Evolutionary conservation across 2,113 vertebrate species (phyloP).

Genomic region (Bujurquina vittata): DNA sequence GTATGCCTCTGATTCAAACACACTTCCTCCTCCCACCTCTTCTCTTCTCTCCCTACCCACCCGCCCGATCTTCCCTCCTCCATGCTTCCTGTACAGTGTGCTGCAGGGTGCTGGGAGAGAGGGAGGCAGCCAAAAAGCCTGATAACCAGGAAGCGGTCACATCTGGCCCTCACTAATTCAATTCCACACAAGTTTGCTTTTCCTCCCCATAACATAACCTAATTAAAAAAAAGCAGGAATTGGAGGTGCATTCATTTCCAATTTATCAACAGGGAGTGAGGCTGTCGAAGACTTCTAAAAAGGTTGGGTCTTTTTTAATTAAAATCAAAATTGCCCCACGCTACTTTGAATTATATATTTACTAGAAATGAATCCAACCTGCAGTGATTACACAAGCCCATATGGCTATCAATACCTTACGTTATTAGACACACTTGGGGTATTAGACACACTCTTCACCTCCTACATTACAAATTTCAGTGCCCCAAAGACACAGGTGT

Average conservation of each 20-base stretch:
- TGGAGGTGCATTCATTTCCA: constrained; percentile 71
- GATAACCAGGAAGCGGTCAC: constrained; percentile 74
- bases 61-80: constrained; percentile 37
- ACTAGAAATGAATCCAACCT: constrained; percentile 70
- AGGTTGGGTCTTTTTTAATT: constrained; percentile 79
- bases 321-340: constrained; percentile 78
- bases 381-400: constrained; percentile 73
- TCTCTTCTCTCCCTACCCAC: constrained; percentile 1
- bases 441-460: constrained; percentile 63
- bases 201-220: constrained; percentile 77
- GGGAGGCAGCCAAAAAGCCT: constrained; percentile 64
- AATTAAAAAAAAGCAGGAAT: constrained; percentile 76
- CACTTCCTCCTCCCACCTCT: constrained; percentile 60
- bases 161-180: constrained; percentile 79
- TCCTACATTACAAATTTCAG: constrained; percentile 35
- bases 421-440: constrained; percentile 69
- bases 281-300: constrained; percentile 69
- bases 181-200: constrained; percentile 78
- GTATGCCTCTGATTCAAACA: constrained; percentile 59
- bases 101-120: constrained; percentile 51
- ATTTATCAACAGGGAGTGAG: constrained; percentile 75
- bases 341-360: constrained; percentile 81
- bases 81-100: constrained; percentile 48
- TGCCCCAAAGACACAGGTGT: constrained; percentile 67
- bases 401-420: constrained; percentile 70